Conservation (phyloP, 2,888 invertebrate genomes). For the Escarpia spicata region DNA sequence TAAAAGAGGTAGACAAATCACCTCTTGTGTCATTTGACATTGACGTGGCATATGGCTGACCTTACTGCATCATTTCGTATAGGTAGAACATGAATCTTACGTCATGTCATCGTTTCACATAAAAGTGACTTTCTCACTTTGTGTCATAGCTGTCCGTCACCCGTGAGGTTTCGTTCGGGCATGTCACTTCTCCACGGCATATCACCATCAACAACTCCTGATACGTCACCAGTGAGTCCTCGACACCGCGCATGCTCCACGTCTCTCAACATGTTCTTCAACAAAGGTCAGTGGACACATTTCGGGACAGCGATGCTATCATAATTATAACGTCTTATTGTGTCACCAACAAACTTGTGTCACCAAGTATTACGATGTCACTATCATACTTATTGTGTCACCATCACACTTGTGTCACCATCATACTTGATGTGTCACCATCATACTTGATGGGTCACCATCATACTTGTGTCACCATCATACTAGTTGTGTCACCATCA, state of each 20-base stretch:
- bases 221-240: not conserved
- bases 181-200: not conserved
- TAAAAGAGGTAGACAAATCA: not conserved
- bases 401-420: no score
- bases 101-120: not conserved
- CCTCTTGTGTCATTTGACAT: not conserved
- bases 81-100: not conserved
- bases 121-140: not conserved
- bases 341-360: no score
- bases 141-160: not conserved
- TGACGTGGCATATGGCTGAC: not conserved
- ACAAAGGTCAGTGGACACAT: not conserved
- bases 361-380: no score
- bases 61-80: not conserved
- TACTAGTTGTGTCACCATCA: no score
- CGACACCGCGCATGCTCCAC: not conserved
- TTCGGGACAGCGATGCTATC: not conserved
- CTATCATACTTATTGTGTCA: no score
- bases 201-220: not conserved
- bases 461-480: no score
- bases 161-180: not conserved
- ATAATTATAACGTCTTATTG: no score
- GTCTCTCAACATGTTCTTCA: slow-evolving; percentile 3
- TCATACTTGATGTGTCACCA: no score
- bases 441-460: no score